Evolutionary conservation across 2,797 vertebrate genomes (phyloP), one percentile per base, ranked within the genome.

Genomic region (Varecia variegata): DNA sequence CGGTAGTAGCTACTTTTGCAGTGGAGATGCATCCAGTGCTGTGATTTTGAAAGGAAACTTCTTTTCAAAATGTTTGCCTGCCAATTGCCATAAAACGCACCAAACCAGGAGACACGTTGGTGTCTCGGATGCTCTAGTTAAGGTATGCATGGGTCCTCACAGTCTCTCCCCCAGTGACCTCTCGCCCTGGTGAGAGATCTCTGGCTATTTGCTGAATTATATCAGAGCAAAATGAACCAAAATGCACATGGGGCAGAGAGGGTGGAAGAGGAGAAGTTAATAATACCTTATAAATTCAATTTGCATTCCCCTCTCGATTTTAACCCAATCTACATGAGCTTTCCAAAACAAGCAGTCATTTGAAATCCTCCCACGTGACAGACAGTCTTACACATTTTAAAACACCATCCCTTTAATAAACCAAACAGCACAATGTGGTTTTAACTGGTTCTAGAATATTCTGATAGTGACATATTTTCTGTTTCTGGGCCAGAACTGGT

Each of bases 401-500:
- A 98, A 98, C 97, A 97, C 95, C 52, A 0, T 62, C 92, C 76
- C 96, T 98, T 98, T 98, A 97, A 96, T 73, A 96, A 96, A 38
- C 93, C 95, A 89, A 97, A 97, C 85, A 2, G 13, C 60, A 97
- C 96, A 96, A 95, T 94, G 97, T n/a, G 91, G 97, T 98, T 98
- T 98, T 98, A 98, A 98, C 97, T 96, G 97, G 94, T 96, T 97
- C 97, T 96, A 97, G 98, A 98, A 97, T 98, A 98, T 98, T 98
- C 98, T 98, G 98, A 98, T 98, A 98, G 98, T 96, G 95, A 98
- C 98, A 98, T 98, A 97, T 97, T 98, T 98, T 98, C 98, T 97
- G 98, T 98, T 98, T 98, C 98, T 98, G 97, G 98, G 98, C 96
- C 97, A 98, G 98, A 98, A 98, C 98, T 98, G 98, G 98, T 98